phyloP scores from a whole-genome alignment of 2,797 vertebrate species.

The Knipowitschia caucasica region DNA sequence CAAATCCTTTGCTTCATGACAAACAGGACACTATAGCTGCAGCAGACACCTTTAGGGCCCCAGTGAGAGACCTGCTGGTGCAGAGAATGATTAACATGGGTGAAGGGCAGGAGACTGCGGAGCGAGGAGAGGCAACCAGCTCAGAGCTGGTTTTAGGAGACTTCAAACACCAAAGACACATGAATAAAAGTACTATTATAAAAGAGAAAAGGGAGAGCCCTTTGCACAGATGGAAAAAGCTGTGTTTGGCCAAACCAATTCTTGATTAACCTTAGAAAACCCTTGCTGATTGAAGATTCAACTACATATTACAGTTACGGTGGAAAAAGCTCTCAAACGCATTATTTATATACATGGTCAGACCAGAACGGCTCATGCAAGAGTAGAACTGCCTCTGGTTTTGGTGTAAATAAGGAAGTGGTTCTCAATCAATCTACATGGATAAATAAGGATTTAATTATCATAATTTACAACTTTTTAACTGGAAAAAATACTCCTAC shows the following conservation, averaged over 20 bases:
- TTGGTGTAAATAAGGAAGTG: conserved; percentile 10
- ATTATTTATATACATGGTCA: too few species aligned
- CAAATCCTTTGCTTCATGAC: conserved; percentile 31
- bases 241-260: too few species aligned
- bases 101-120: conserved; percentile 28
- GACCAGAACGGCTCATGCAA: too few species aligned
- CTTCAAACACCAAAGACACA: conserved; percentile 5
- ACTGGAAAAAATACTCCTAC: too few species aligned
- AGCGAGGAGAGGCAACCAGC: conserved; percentile 14
- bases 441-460: too few species aligned
- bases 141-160: conserved; percentile 3
- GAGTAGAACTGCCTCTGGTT: too few species aligned
- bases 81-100: conserved; percentile 35
- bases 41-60: conserved; percentile 45
- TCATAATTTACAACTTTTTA: too few species aligned
- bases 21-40: conserved; percentile 29
- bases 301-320: too few species aligned
- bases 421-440: conserved; percentile 2
- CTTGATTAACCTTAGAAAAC: too few species aligned
- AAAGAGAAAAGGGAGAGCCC: conserved; percentile 7
- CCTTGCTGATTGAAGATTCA: too few species aligned
- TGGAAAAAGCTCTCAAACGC: too few species aligned
- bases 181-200: conserved; percentile 12
- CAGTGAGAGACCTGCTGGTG: conserved; percentile 44
- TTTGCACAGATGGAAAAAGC: not conserved